Evolutionary conservation across 2,888 invertebrate species (phyloP).

Genomic region (Leptinotarsa juncta): DNA sequence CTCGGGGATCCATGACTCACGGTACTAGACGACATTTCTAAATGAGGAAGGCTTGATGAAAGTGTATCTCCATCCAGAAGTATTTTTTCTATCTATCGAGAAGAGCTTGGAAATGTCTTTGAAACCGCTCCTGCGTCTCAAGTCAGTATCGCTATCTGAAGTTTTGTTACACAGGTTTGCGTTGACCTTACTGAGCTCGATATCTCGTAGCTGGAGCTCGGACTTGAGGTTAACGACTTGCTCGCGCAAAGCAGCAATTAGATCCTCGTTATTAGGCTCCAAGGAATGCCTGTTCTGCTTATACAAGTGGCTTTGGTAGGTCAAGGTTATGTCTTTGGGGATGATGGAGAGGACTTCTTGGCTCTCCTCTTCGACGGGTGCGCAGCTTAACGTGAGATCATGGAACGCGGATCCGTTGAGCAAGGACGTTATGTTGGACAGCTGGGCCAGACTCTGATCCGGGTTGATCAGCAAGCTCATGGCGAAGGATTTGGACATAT

Average conservation of each 20-base stretch:
- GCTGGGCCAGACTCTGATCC: slow-evolving; percentile 67
- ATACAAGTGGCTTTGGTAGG: slow-evolving; percentile 59
- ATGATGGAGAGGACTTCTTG: slow-evolving; percentile 55
- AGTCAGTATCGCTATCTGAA: slow-evolving; percentile 43
- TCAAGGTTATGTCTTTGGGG: slow-evolving; percentile 58
- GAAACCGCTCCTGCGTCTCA: slow-evolving; percentile 21
- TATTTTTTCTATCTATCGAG: no score
- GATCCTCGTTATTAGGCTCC: slow-evolving; percentile 48
- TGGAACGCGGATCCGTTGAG: slow-evolving; percentile 59
- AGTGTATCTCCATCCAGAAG: no score
- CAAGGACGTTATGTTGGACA: slow-evolving; percentile 67
- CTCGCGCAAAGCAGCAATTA: slow-evolving; percentile 58
- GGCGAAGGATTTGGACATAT: slow-evolving; percentile 68
- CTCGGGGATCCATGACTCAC: no score
- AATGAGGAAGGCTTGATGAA: no score
- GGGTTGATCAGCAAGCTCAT: slow-evolving; percentile 63
- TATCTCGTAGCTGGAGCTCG: slow-evolving; percentile 61
- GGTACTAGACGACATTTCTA: no score
- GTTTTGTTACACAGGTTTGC: slow-evolving; percentile 39
- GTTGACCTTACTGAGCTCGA: slow-evolving; percentile 57
- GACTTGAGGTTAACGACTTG: slow-evolving; percentile 63
- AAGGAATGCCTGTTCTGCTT: slow-evolving; percentile 46
- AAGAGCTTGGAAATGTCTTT: slow-evolving; percentile 37
- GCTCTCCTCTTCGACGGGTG: slow-evolving; percentile 42
- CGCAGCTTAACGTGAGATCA: slow-evolving; percentile 42